A percentile compares a stretch with the other conserved stretches of the same genome.
These are phyloP conservation scores for Druceiella hillmani DNA, from an alignment of 2,888 invertebrate species.

Conservation along the genomic window DNA sequence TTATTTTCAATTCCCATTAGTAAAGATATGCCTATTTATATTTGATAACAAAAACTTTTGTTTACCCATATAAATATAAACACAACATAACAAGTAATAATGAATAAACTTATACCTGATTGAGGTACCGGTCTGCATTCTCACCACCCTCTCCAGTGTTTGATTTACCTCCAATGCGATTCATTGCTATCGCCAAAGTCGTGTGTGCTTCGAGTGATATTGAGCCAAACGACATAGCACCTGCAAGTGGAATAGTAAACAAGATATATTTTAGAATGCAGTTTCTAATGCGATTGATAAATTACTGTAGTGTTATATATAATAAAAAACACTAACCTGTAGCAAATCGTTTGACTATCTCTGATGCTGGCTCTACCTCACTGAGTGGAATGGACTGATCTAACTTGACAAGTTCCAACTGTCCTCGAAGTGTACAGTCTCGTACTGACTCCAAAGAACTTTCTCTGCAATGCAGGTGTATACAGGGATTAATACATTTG, in stretches of 20 bases:
- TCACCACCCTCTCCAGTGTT: slow-evolving; percentile 99
- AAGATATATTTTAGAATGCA: too few species aligned
- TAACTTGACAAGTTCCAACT: slow-evolving; percentile 77
- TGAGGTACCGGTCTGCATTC: slow-evolving; percentile 72
- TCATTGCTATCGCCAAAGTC: slow-evolving; percentile 95
- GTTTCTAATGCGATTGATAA: too few species aligned
- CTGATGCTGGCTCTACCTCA: slow-evolving; percentile 89
- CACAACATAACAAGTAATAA: too few species aligned
- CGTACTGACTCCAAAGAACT: slow-evolving; percentile 82
- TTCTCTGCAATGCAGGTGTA: slow-evolving; percentile 62
- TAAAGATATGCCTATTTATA: too few species aligned
- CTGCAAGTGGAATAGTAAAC: too few species aligned
- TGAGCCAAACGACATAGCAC: slow-evolving; percentile 96
- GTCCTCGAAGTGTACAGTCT: slow-evolving; percentile 87
- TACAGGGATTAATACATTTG: too few species aligned
- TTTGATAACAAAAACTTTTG: too few species aligned
- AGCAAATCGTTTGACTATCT: slow-evolving; percentile 92
- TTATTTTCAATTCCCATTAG: too few species aligned
- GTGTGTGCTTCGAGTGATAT: slow-evolving; percentile 96
- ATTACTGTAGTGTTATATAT: too few species aligned
- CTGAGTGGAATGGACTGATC: slow-evolving; percentile 75
- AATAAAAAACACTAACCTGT: slow-evolving; percentile 58
- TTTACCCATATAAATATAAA: too few species aligned
- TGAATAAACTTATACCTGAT: slow-evolving; percentile 34
- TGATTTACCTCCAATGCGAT: slow-evolving; percentile 93